A percentile compares a stretch with the other conserved stretches of the same genome.
Evolutionary conservation across 2,888 invertebrate species (phyloP).

Genomic region (Spodoptera exigua): DNA sequence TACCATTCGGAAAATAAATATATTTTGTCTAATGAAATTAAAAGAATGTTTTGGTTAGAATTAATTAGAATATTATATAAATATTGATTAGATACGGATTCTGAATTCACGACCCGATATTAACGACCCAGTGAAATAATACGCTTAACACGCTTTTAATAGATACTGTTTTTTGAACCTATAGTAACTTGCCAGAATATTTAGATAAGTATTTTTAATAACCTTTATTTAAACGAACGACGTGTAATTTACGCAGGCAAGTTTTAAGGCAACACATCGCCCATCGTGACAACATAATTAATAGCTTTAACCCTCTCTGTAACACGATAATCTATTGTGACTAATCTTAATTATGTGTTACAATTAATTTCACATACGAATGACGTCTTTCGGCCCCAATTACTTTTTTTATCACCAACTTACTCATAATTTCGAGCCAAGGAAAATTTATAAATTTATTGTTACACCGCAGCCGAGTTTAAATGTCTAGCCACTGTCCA

Average conservation of each 20-base stretch:
- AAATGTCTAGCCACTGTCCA: constrained; percentile 44
- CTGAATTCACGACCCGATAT: no score
- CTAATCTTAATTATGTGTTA: constrained; percentile 24
- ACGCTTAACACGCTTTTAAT: no score
- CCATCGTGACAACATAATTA: constrained; percentile 9
- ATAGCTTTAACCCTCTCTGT: constrained; percentile 31
- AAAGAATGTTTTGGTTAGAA: no score
- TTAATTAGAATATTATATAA: no score
- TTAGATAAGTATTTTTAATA: no score
- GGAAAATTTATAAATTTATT: background rate
- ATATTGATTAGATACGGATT: no score
- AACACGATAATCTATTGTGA: constrained; percentile 27
- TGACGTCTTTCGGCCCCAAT: constrained; percentile 22
- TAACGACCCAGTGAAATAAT: no score
- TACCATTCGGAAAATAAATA: no score
- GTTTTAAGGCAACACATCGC: background rate
- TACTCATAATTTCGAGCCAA: background rate
- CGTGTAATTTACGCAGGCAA: no score
- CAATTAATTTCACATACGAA: constrained; percentile 24
- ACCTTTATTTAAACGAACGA: no score
- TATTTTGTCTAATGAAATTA: no score
- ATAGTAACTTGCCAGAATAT: background rate
- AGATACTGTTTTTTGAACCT: no score
- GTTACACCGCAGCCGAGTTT: constrained; percentile 31
- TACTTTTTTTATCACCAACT: constrained; percentile 17